These are phyloP conservation scores for Equus quagga DNA, from an alignment of 2,113 vertebrate species.

Conservation along the genomic window DNA sequence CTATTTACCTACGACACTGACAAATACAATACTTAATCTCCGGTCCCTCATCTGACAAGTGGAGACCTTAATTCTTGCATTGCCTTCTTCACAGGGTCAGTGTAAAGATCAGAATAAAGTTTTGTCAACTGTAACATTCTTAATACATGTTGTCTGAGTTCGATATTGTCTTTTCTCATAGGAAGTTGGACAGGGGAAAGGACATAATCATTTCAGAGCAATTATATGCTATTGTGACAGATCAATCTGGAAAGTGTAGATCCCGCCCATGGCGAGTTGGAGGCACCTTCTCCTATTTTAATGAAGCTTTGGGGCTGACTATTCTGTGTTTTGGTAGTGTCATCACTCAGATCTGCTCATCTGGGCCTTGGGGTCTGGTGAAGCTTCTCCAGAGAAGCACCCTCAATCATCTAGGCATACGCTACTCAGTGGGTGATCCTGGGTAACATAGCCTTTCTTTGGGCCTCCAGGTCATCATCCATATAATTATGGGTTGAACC, in stretches of 20 bases:
- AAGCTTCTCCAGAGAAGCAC: neutral
- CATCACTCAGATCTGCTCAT: neutral
- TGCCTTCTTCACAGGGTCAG: neutral
- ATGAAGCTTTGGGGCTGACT: neutral
- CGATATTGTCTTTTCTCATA: neutral
- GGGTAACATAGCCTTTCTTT: neutral
- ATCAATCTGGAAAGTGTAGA: neutral
- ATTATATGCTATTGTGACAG: neutral
- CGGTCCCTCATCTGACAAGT: neutral
- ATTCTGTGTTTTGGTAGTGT: neutral
- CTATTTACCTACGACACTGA: neutral
- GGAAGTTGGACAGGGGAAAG: neutral
- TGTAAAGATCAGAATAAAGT: neutral
- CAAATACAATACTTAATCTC: neutral
- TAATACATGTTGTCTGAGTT: neutral
- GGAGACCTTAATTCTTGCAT: neutral
- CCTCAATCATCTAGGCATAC: fast-evolving
- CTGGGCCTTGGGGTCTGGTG: neutral
- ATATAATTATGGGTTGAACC: fast-evolving
- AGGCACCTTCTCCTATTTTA: neutral
- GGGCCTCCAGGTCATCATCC: neutral
- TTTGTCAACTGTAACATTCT: neutral
- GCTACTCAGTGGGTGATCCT: fast-evolving
- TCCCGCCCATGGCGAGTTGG: neutral
- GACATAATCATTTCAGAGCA: neutral